Evolutionary conservation across 2,113 vertebrate genomes (phyloP), one percentile per base, ranked within the genome.

Genomic region (Caranx melampygus): DNA sequence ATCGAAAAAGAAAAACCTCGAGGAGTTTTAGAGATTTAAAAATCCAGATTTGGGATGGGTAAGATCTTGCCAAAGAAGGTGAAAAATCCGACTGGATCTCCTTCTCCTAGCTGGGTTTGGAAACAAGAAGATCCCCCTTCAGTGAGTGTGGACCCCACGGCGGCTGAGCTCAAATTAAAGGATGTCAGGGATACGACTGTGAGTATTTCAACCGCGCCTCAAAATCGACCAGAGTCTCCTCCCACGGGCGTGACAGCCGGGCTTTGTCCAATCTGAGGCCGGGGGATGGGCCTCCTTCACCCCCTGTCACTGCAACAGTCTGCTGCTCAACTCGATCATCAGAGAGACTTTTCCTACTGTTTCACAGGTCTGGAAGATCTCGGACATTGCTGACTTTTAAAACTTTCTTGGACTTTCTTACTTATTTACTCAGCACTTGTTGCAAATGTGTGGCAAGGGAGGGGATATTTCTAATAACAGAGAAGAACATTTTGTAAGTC

Each of bases 171-270:
- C 89, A 90, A 85, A 94, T 89, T 90, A 89, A 92, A 92, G 88
- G 89, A 82, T 74, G 83, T 71, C 55, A 68, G 76, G 77, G 83
- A 89, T 77, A 81, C 64, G 76, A 77, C 90, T 87, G 90, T 87
- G 91, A 85, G 85, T 94, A 91, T 92, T 93, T 93, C 90, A 92
- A 93, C 92, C 81, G 91, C 87, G 92, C 89, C 92, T 93, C 92
- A 87, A 91, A 93, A 88, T 90, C 90, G 78, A 87, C 77, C 73
- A 1, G 3, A 89, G 83, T 57, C 92, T 81, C 93, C 94, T 63
- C 94, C 94, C 88, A 87, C 51, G 75, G 93, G 94, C 93, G 94
- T 82, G 88, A 11, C 82, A 8, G 4, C 7, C 35, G 34, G 9
- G 13, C 26, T 37, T 2, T 20, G 66, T 45, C 92, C 93, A 93